Conservation (phyloP, 1,140 invertebrate genomes). For the Apis dorsata region DNA sequence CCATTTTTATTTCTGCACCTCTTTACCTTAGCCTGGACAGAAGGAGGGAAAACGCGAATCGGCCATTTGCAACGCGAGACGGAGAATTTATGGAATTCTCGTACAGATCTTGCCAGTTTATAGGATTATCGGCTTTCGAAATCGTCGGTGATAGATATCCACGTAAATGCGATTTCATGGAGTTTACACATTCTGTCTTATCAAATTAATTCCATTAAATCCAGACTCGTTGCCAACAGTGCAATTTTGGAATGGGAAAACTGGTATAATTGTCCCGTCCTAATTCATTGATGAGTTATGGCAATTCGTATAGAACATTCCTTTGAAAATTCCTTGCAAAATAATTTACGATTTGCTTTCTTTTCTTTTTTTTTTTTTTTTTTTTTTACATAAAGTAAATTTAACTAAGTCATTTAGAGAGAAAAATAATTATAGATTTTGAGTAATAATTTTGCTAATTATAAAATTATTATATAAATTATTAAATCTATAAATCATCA, state of each 20-base stretch:
- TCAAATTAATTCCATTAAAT: slow-evolving; percentile 22
- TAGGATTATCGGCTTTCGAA: neutral
- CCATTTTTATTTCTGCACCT: no score
- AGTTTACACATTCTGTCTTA: neutral
- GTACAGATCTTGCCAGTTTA: neutral
- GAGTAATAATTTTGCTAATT: no score
- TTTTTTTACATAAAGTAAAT: no score
- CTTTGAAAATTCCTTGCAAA: neutral
- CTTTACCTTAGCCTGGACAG: no score
- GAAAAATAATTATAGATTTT: no score
- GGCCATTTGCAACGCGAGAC: neutral
- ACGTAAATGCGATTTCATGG: neutral
- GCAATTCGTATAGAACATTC: neutral
- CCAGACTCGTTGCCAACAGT: neutral
- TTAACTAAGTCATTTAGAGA: no score
- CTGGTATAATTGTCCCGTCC: neutral
- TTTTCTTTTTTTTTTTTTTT: no score
- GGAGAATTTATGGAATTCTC: neutral
- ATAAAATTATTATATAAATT: no score
- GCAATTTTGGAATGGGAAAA: neutral
- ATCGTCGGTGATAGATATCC: slow-evolving; percentile 1
- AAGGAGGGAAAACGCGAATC: neutral
- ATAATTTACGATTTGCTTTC: no score
- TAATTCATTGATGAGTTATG: neutral
- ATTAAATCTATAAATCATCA: no score